These are phyloP conservation scores for Calliphora vomitoria DNA, from an alignment of 2,888 invertebrate species.

Conservation along the genomic window DNA sequence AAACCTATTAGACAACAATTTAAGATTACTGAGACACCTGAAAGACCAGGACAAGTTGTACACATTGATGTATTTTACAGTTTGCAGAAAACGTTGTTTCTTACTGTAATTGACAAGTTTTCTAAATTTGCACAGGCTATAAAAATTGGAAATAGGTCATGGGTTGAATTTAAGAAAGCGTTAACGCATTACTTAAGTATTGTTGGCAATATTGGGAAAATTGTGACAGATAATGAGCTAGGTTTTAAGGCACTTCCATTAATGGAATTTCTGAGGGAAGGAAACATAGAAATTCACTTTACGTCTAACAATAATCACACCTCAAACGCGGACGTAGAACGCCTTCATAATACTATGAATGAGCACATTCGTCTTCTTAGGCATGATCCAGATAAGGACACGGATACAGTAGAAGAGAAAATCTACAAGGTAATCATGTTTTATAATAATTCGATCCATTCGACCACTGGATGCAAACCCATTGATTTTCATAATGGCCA, in stretches of 20 bases:
- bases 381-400: too few relatives aligned
- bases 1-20: constrained; percentile 60
- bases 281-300: constrained; percentile 67
- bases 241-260: constrained; percentile 70
- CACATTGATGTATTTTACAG: constrained; percentile 44
- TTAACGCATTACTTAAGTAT: constrained; percentile 60
- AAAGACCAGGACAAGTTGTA: constrained; percentile 72
- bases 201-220: constrained; percentile 63
- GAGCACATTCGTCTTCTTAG: too few relatives aligned
- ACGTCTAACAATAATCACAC: constrained; percentile 68
- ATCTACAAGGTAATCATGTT: too few relatives aligned
- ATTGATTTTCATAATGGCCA: too few relatives aligned
- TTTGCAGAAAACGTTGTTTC: constrained; percentile 68
- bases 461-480: too few relatives aligned
- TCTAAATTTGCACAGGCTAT: constrained; percentile 26
- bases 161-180: constrained; percentile 64
- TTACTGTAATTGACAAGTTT: constrained; percentile 76
- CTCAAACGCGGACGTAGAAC: constrained; percentile 45
- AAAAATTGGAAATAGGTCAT: constrained; percentile 58
- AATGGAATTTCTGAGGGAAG: constrained; percentile 58
- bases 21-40: constrained; percentile 75
- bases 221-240: constrained; percentile 71
- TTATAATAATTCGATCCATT: too few relatives aligned
- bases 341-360: too few relatives aligned
- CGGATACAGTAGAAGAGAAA: too few relatives aligned